phyloP scores from a whole-genome alignment of 2,797 vertebrate species.

The Oreortyx pictus region DNA sequence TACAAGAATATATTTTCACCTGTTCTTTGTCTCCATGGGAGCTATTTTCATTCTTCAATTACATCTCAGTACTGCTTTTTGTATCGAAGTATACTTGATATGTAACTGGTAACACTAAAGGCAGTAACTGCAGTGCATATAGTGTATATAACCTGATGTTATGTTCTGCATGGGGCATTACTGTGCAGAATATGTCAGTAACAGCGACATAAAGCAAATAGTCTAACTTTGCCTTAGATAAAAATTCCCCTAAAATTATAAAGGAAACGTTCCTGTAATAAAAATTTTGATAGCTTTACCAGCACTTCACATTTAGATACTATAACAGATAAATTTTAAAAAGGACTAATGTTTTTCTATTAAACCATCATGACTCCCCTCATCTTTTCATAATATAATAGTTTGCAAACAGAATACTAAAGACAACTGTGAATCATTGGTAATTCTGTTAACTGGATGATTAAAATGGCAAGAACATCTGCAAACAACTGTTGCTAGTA shows the following conservation, averaged over 20 bases:
- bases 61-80: neutral
- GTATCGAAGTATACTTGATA: neutral
- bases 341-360: slow-evolving; percentile 13
- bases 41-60: neutral
- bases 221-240: neutral
- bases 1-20: neutral
- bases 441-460: slow-evolving; percentile 68
- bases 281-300: slow-evolving; percentile 10
- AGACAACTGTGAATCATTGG: slow-evolving; percentile 37
- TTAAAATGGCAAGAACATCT: slow-evolving; percentile 70
- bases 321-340: neutral
- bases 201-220: neutral
- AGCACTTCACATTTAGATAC: slow-evolving; percentile 35
- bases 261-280: neutral
- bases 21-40: neutral
- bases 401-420: slow-evolving; percentile 18
- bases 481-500: slow-evolving; percentile 63
- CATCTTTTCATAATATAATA: slow-evolving; percentile 1
- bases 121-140: neutral
- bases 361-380: slow-evolving; percentile 26
- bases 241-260: slow-evolving; percentile 2
- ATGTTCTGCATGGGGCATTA: neutral
- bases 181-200: neutral
- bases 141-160: neutral
- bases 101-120: neutral